These are phyloP conservation scores for Hypotaenidia philippensis DNA, from an alignment of 2,797 vertebrate species.

Conservation along the genomic window DNA sequence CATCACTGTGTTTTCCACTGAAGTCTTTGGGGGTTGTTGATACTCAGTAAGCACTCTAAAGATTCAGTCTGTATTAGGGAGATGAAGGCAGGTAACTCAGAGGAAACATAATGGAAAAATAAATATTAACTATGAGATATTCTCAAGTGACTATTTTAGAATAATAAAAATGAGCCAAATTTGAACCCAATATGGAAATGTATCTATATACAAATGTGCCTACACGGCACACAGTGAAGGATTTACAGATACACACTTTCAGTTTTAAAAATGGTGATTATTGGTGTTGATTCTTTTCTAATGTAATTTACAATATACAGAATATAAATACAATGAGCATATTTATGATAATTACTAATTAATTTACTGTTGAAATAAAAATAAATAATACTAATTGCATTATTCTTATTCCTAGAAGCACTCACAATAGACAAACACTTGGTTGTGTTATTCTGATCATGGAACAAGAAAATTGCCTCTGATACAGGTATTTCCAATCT, in stretches of 20 bases:
- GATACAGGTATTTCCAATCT: background rate
- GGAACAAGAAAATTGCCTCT: background rate
- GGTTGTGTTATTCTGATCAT: background rate
- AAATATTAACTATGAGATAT: background rate
- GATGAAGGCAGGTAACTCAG: background rate
- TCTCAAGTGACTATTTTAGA: background rate
- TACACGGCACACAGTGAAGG: background rate
- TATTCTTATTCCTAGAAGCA: background rate
- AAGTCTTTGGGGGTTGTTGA: background rate
- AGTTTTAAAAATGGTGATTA: background rate
- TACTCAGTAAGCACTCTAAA: background rate
- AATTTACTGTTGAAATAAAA: background rate
- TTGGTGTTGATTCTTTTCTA: background rate
- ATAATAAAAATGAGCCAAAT: background rate
- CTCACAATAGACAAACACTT: background rate
- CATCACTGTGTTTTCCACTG: background rate
- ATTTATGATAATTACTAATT: background rate
- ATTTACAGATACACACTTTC: background rate
- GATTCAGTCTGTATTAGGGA: background rate
- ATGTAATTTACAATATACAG: background rate
- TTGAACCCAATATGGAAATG: background rate
- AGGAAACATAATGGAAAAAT: background rate
- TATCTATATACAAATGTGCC: background rate
- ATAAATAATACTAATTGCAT: background rate
- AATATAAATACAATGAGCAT: background rate